Evolutionary conservation across 2,113 vertebrate species (phyloP), one percentile per base, ranked within the genome.

Genomic region (Ameiurus melas): DNA sequence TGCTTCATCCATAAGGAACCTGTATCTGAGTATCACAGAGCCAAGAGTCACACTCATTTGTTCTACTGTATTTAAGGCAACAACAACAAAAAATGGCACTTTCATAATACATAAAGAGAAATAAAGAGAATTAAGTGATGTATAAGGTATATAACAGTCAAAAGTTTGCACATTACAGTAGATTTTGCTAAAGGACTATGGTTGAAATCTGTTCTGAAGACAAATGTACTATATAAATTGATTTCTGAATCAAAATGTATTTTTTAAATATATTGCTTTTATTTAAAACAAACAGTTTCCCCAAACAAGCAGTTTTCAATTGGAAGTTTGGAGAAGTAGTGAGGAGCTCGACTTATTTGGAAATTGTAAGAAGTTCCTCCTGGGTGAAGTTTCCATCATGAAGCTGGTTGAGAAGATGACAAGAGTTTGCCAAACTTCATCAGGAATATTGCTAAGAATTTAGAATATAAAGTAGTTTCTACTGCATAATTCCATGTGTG

Each of bases 1-100:
- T 86, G 47, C 71, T 66, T 73, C 86, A 78, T 57, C 84, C 51
- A 60, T 80, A 51, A 25, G 19, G 39, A 80, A 36, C n/a, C n/a
- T 57, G 47, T 20, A 86, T 68, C 16, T 36, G 60, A 64, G 19
- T 68, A 55, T 57, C 64, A 22, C 5, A 33, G 75, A 78, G n/a
- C 73, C 85, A 47, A 62, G 16, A 39, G 4, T 36, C 5, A 30
- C 1, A 39, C 13, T 77, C 25, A 70, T 55, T 71, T 84, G 22
- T 7, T 68, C 3, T 16, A 66, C 13, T 84, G 14, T 51, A 17
- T 5, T 51, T 47, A 51, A n/a, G 16, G n/a, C 5, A 62, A 27
- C 5, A 25, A 83, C 62, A 39, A 62, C 27, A 62, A 39, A 62
- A 43, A 62, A 83, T 62, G 57, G 16, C 20, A 62, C 57, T 27